Conservation (phyloP, 1,140 invertebrate species). For the Drosophila orena region DNA sequence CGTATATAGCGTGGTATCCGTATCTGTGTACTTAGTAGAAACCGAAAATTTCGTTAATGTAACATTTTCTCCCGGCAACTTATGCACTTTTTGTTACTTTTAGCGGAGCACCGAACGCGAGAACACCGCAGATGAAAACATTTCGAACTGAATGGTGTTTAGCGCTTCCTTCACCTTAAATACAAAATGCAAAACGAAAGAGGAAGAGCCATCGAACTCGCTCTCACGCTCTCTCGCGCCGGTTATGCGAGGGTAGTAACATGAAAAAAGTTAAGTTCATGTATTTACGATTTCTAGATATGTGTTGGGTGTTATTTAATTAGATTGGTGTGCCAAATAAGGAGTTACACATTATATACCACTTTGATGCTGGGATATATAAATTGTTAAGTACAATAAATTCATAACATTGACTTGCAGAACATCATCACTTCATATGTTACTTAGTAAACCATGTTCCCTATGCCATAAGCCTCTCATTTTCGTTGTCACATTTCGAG, state of each 20-base stretch:
- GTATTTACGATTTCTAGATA: neutral
- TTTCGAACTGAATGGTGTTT: slow-evolving; percentile 8
- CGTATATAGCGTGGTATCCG: neutral
- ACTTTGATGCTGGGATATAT: too few species aligned
- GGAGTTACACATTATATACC: too few species aligned
- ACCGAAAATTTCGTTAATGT: neutral
- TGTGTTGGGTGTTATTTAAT: too few species aligned
- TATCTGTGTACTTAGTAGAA: neutral
- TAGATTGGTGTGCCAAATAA: too few species aligned
- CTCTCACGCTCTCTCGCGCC: neutral
- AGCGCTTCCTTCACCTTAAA: neutral
- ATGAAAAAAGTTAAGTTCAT: neutral
- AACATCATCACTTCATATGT: too few species aligned
- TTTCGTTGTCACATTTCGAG: too few species aligned
- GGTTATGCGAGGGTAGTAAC: neutral
- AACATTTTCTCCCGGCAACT: slow-evolving; percentile 8
- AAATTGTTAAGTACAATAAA: too few species aligned
- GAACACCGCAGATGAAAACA: slow-evolving; percentile 4
- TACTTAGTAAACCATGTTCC: too few species aligned
- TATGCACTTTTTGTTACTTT: slow-evolving; percentile 13
- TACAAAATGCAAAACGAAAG: neutral
- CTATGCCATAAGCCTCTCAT: too few species aligned
- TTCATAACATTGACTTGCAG: too few species aligned
- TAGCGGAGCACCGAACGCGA: slow-evolving; percentile 2
- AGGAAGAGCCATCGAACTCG: neutral